phyloP scores from a whole-genome alignment of 2,797 vertebrate genomes.

The Coccyzus lansbergi region DNA sequence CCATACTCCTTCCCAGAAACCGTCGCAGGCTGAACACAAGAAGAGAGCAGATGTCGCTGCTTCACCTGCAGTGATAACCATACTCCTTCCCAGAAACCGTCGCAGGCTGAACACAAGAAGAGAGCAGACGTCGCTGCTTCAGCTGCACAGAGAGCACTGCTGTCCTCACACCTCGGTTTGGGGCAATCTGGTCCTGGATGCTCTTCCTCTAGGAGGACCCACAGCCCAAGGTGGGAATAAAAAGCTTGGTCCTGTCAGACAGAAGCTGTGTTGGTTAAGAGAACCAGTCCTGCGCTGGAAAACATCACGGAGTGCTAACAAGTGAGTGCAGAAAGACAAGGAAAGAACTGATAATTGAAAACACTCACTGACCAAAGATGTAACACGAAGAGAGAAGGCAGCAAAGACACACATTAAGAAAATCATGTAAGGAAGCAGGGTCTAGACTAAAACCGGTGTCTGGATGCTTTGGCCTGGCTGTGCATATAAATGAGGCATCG shows the following conservation, averaged over 20 bases:
- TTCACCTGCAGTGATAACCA: no score
- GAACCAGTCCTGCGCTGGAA: neutral
- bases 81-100: no score
- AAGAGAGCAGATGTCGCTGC: neutral
- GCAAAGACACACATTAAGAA: neutral
- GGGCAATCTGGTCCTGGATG: neutral
- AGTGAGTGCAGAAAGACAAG: neutral
- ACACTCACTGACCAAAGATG: neutral
- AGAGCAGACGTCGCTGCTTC: neutral
- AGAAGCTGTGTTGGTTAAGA: neutral
- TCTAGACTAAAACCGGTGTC: neutral
- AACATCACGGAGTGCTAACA: neutral
- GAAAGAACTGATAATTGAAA: neutral
- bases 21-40: neutral
- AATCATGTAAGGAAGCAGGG: neutral
- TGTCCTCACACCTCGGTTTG: neutral
- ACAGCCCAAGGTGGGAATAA: neutral
- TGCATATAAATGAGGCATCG: neutral
- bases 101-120: neutral
- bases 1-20: neutral
- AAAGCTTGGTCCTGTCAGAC: accelerated
- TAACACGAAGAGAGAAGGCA: neutral
- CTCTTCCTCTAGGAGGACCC: neutral
- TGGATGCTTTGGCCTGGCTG: neutral
- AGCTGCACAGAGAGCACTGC: neutral